These are phyloP conservation scores for Rhinogobio ventralis DNA, from an alignment of 2,797 vertebrate species.

Conservation along the genomic window DNA sequence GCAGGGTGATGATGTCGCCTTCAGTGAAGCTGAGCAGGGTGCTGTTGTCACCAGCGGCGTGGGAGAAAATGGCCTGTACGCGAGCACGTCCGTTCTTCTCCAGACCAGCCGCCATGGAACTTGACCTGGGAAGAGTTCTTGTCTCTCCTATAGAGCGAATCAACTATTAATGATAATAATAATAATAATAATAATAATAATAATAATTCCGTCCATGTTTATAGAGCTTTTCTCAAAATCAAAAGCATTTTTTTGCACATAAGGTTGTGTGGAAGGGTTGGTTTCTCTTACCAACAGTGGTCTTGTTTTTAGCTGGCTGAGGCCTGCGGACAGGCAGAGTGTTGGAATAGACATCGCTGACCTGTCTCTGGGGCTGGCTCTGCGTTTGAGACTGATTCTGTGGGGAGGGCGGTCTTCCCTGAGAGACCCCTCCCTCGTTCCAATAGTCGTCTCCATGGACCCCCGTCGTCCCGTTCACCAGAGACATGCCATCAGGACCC, in stretches of 20 bases:
- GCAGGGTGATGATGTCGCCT: constrained; percentile 95
- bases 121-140: constrained; percentile 94
- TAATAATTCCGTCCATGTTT: neutral
- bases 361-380: constrained; percentile 90
- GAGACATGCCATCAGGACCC: constrained; percentile 88
- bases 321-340: constrained; percentile 97
- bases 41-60: constrained; percentile 92
- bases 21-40: constrained; percentile 97
- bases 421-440: constrained; percentile 87
- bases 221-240: neutral
- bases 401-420: constrained; percentile 84
- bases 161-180: neutral
- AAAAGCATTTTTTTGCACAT: neutral
- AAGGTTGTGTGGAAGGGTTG: neutral
- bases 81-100: constrained; percentile 92
- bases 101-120: constrained; percentile 96
- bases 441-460: constrained; percentile 90
- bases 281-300: constrained; percentile 78
- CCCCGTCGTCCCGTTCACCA: constrained; percentile 91
- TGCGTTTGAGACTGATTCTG: constrained; percentile 77
- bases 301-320: constrained; percentile 92
- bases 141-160: constrained; percentile 85
- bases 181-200: neutral
- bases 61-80: constrained; percentile 98
- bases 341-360: constrained; percentile 98